Conservation (phyloP, 2,113 vertebrate species). For the Myotis brandtii region DNA sequence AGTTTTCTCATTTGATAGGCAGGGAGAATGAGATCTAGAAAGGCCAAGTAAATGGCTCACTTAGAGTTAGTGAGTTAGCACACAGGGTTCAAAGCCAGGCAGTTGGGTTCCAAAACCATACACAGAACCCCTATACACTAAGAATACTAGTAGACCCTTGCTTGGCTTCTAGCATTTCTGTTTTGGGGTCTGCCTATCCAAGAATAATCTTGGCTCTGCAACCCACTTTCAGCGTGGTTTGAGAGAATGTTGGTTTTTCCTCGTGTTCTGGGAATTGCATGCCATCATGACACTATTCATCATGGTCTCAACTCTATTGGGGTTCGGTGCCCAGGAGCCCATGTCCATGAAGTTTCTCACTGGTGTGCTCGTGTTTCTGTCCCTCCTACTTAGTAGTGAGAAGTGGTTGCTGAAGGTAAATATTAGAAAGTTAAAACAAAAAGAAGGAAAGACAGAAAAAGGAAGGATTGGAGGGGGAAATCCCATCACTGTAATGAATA, state of each 20-base stretch:
- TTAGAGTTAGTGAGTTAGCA: background rate
- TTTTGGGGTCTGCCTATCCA: background rate
- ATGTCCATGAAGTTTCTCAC: background rate
- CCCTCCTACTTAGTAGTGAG: background rate
- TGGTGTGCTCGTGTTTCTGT: background rate
- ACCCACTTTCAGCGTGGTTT: background rate
- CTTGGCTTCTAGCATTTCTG: background rate
- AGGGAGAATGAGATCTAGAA: background rate
- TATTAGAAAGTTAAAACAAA: background rate
- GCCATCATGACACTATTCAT: background rate
- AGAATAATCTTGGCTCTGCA: background rate
- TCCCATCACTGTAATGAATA: background rate
- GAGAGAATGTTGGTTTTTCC: background rate
- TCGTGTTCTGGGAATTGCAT: background rate
- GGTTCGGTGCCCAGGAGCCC: background rate
- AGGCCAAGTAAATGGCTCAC: background rate
- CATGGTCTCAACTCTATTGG: background rate
- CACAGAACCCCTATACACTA: background rate
- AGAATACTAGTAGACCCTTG: no score
- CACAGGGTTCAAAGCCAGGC: background rate
- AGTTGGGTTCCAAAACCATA: background rate
- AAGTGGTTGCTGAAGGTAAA: background rate
- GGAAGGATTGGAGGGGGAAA: background rate
- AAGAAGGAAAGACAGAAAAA: background rate
- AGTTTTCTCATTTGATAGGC: background rate